These are phyloP conservation scores for Hermatobates lingyangjiaoensis DNA, from an alignment of 1,140 invertebrate species.

Conservation along the genomic window DNA sequence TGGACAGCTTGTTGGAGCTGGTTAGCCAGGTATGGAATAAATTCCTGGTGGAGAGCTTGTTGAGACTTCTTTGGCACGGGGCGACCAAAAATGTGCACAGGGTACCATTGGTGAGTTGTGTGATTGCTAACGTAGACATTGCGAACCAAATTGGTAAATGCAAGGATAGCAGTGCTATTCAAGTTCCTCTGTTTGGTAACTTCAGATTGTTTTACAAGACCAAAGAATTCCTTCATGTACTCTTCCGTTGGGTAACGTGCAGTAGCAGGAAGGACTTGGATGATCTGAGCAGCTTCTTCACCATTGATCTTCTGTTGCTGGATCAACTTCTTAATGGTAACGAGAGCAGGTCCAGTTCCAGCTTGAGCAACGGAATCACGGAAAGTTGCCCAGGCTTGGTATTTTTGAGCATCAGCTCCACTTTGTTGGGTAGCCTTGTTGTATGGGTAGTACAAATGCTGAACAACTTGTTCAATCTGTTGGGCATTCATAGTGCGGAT, in stretches of 20 bases:
- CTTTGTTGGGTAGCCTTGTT: conserved; percentile 17
- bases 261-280: conserved; percentile 28
- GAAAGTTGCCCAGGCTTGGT: conserved; percentile 27
- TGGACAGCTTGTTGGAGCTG: conserved; percentile 31
- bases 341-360: conserved; percentile 41
- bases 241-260: conserved; percentile 38
- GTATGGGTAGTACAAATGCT: conserved; percentile 24
- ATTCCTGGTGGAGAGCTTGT: conserved; percentile 28
- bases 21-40: conserved; percentile 34
- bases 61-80: conserved; percentile 27
- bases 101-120: conserved; percentile 36
- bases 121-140: conserved; percentile 32
- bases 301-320: conserved; percentile 28
- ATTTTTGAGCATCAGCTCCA: conserved; percentile 3
- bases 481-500: conserved; percentile 35
- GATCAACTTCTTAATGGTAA: conserved; percentile 36
- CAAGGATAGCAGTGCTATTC: conserved; percentile 30
- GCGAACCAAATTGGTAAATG: conserved; percentile 36
- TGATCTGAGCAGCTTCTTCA: conserved; percentile 31
- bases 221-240: conserved; percentile 33
- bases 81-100: conserved; percentile 36
- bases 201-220: conserved; percentile 13
- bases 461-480: conserved; percentile 28
- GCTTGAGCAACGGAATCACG: conserved; percentile 38
- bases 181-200: conserved; percentile 27